These are phyloP conservation scores for Petromus typicus DNA, from an alignment of 2,113 vertebrate genomes.

Conservation along the genomic window DNA sequence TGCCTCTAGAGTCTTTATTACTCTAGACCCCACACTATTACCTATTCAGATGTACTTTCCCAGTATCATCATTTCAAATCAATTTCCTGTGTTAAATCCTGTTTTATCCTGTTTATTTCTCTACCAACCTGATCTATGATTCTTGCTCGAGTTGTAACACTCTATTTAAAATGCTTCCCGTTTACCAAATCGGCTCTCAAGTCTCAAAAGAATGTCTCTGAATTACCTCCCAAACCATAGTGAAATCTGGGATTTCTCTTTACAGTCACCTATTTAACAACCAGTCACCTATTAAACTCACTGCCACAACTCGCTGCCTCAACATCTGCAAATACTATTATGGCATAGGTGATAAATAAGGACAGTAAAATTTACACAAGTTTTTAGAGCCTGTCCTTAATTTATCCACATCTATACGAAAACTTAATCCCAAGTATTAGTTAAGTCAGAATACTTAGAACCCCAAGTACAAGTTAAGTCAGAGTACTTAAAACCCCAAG, in stretches of 20 bases:
- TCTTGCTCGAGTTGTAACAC: conserved; percentile 30
- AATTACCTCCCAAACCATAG: conserved; percentile 28
- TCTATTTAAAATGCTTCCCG: not conserved
- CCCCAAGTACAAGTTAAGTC: not conserved
- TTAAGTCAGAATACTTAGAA: not conserved
- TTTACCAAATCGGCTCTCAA: conserved; percentile 11
- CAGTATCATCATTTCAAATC: conserved; percentile 29
- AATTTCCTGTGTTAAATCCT: not conserved
- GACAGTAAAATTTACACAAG: not conserved
- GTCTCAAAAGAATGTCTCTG: not conserved
- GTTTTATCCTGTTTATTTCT: conserved; percentile 38
- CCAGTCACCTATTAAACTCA: conserved; percentile 51
- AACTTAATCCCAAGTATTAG: conserved; percentile 19
- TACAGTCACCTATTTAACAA: not conserved
- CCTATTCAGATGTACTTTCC: conserved; percentile 11
- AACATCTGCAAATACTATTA: conserved; percentile 30
- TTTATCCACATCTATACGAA: conserved; percentile 8
- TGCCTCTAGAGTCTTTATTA: not conserved
- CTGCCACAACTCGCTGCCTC: not conserved
- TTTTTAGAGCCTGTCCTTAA: not conserved
- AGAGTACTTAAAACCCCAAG: not conserved
- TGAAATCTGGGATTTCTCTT: conserved; percentile 15
- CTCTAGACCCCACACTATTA: not conserved
- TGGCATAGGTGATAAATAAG: not conserved
- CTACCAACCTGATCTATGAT: not conserved